Conservation (phyloP, 2,888 invertebrate genomes). For the Argyra leucocephala region DNA sequence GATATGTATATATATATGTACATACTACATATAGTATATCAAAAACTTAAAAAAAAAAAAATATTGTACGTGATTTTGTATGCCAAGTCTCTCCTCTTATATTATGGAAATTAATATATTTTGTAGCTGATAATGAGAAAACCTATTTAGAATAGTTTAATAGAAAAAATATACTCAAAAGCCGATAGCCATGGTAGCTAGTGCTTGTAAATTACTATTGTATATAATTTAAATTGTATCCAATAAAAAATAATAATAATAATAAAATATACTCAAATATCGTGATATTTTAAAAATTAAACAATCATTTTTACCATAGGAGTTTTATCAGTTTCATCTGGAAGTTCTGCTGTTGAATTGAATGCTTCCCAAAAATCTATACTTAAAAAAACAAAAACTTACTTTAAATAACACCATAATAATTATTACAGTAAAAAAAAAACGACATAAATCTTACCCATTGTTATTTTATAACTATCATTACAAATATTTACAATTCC, state of each 20-base stretch:
- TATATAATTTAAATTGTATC: neutral
- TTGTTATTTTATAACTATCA: constrained; percentile 47
- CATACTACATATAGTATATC: no score
- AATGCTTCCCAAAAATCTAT: constrained; percentile 46
- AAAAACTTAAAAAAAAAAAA: no score
- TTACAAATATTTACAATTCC: constrained; percentile 46
- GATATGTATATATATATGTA: no score
- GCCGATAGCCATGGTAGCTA: no score
- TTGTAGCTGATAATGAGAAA: no score
- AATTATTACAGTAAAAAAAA: constrained; percentile 4
- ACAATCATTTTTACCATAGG: constrained; percentile 47
- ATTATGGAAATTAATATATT: no score
- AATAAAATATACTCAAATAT: constrained; percentile 1
- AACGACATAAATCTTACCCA: constrained; percentile 39
- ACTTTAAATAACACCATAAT: neutral
- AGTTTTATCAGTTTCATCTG: constrained; percentile 49
- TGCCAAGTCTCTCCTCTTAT: no score
- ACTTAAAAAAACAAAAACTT: constrained; percentile 14
- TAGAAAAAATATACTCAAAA: no score
- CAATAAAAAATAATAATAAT: neutral
- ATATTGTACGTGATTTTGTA: no score
- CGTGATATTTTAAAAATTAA: neutral
- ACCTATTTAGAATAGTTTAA: no score
- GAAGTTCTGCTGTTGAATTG: constrained; percentile 48
- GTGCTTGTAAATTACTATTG: no score